These are phyloP conservation scores for Xyrichtys novacula DNA, from an alignment of 2,797 vertebrate genomes.

Conservation along the genomic window DNA sequence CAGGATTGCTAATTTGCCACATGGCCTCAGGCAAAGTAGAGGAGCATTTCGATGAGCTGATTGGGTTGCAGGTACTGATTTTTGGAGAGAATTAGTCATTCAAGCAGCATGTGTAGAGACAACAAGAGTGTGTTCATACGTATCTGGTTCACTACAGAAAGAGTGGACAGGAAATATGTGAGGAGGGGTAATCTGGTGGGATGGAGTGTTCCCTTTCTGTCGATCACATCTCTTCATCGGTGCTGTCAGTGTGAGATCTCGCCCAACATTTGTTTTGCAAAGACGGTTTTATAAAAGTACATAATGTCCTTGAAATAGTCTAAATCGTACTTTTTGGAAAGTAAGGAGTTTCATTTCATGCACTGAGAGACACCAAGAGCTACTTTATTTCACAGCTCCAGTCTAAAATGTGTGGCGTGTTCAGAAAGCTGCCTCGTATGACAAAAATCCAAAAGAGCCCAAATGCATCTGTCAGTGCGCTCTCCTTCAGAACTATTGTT, in stretches of 20 bases:
- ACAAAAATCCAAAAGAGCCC: constrained; percentile 26
- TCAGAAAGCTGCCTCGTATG: constrained; percentile 3
- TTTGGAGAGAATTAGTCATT: constrained; percentile 22
- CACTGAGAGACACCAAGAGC: constrained; percentile 6
- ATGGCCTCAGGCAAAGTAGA: constrained; percentile 17
- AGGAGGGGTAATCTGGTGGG: not conserved
- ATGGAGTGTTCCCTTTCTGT: constrained; percentile 1
- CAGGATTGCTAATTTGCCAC: not conserved
- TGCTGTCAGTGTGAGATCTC: constrained; percentile 11
- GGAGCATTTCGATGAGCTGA: constrained; percentile 34
- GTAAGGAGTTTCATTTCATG: constrained; percentile 2
- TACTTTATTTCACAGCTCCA: constrained; percentile 1
- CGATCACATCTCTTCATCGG: not conserved
- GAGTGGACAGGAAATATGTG: not conserved
- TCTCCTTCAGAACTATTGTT: constrained; percentile 37
- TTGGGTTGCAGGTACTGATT: constrained; percentile 42
- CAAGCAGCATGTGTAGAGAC: constrained; percentile 12
- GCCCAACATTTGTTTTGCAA: not conserved
- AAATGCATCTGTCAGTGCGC: constrained; percentile 18
- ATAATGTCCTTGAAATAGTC: not conserved
- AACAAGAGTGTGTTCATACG: constrained; percentile 13
- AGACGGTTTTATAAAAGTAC: not conserved
- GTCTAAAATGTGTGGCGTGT: constrained; percentile 11
- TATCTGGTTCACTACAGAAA: constrained; percentile 15
- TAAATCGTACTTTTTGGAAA: not conserved